A percentile compares a stretch with the other conserved stretches of the same genome.
These are phyloP conservation scores for Melinopterus prodromus DNA, from an alignment of 2,888 invertebrate species.

Conservation along the genomic window DNA sequence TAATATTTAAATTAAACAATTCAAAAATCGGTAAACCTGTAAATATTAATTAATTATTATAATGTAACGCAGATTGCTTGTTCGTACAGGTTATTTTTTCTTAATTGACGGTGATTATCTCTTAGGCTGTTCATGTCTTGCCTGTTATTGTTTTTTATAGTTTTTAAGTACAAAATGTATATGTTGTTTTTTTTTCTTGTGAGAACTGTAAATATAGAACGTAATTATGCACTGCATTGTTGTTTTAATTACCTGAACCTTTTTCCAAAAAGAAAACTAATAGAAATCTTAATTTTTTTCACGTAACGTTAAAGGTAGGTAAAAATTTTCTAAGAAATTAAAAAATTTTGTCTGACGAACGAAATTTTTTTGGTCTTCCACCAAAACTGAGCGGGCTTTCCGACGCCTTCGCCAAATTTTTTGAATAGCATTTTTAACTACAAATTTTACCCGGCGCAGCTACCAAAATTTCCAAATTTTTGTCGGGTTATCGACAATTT, in stretches of 20 bases:
- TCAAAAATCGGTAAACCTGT: background rate
- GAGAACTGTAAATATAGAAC: constrained; percentile 61
- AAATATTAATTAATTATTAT: constrained; percentile 17
- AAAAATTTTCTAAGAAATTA: too few relatives aligned
- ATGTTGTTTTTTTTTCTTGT: constrained; percentile 62
- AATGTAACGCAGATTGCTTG: background rate
- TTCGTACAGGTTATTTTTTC: constrained; percentile 13
- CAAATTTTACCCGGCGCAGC: too few relatives aligned
- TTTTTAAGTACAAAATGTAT: constrained; percentile 60
- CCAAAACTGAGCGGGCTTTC: too few relatives aligned
- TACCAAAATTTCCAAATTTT: too few relatives aligned
- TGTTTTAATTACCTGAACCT: background rate
- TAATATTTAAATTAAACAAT: constrained; percentile 34
- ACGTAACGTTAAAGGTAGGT: too few relatives aligned
- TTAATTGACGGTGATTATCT: constrained; percentile 39
- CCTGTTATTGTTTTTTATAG: constrained; percentile 62
- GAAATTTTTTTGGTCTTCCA: too few relatives aligned
- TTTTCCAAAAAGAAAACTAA: background rate
- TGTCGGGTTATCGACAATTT: too few relatives aligned
- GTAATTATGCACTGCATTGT: constrained; percentile 49
- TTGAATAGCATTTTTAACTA: too few relatives aligned
- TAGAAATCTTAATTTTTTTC: background rate
- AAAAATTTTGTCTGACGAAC: too few relatives aligned
- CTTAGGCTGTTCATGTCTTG: constrained; percentile 61
- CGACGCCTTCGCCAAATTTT: too few relatives aligned